Conservation (phyloP, 2,888 invertebrate species). For the Catocala fraxini region DNA sequence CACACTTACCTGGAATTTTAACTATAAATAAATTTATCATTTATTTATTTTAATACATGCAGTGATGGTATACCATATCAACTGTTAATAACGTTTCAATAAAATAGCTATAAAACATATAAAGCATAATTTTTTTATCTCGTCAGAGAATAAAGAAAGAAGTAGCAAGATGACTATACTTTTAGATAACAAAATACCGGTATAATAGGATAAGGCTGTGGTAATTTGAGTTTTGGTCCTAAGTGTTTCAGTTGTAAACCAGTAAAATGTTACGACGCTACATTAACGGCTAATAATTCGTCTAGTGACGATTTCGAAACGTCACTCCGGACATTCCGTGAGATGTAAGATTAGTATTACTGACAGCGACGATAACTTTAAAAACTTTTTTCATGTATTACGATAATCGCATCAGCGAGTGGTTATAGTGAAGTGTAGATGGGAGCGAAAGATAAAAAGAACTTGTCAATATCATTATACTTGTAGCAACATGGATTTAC, state of each 20-base stretch:
- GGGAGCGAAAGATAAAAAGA: conserved; percentile 71
- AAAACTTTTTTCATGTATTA: conserved; percentile 75
- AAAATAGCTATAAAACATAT: conserved; percentile 39
- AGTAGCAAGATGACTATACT: conserved; percentile 45
- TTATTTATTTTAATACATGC: conserved; percentile 28
- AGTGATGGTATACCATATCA: conserved; percentile 31
- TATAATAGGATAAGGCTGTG: conserved; percentile 54
- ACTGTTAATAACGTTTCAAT: conserved; percentile 36
- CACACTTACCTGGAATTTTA: conserved; percentile 22
- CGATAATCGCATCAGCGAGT: conserved; percentile 70
- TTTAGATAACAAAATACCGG: conserved; percentile 47
- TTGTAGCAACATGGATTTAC: conserved; percentile 70
- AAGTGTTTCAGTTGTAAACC: conserved; percentile 72
- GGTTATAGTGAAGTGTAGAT: conserved; percentile 61
- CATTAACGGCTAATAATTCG: conserved; percentile 81
- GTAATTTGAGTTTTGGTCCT: conserved; percentile 73
- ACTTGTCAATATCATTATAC: conserved; percentile 81
- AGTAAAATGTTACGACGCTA: conserved; percentile 72
- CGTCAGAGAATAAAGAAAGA: conserved; percentile 45
- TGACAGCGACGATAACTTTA: conserved; percentile 75
- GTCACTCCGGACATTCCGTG: conserved; percentile 68
- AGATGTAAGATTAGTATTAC: conserved; percentile 77
- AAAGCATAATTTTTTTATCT: conserved; percentile 30
- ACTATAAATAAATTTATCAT: conserved; percentile 35
- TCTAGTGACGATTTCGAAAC: conserved; percentile 79